A percentile compares a stretch with the other conserved stretches of the same genome.
phyloP scores from a whole-genome alignment of 1,140 invertebrate genomes.

The Cherax quadricarinatus region DNA sequence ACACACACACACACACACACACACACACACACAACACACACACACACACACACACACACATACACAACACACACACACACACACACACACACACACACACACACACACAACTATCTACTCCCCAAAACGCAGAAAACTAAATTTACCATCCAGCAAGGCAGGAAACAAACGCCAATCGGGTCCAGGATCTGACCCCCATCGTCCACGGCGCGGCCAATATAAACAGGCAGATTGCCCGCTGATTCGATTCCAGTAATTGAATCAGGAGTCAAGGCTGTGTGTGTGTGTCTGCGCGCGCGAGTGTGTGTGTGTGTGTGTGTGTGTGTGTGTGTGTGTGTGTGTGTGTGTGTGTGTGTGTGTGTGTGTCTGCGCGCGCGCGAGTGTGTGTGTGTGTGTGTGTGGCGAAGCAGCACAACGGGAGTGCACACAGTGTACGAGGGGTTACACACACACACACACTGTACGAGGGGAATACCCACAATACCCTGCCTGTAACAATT shows the following conservation, averaged over 20 bases:
- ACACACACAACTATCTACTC: not conserved
- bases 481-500: no score
- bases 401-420: no score
- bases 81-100: no score
- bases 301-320: not conserved
- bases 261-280: constrained; percentile 63
- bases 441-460: no score
- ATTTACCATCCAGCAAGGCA: constrained; percentile 56
- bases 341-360: not conserved
- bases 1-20: no score
- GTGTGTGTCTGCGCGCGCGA: constrained; percentile 35
- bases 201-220: constrained; percentile 54
- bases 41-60: no score
- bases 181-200: constrained; percentile 46
- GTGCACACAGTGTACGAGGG: no score
- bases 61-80: no score
- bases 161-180: constrained; percentile 65
- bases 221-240: constrained; percentile 67
- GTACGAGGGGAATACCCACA: no score
- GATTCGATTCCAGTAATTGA: constrained; percentile 69
- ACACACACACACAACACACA: no score
- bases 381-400: no score
- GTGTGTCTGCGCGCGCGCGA: no score
- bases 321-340: not conserved
- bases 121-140: constrained; percentile 16